Evolutionary conservation across 2,113 vertebrate genomes (phyloP), one percentile per base, ranked within the genome.

Genomic region (Sula dactylatra): DNA sequence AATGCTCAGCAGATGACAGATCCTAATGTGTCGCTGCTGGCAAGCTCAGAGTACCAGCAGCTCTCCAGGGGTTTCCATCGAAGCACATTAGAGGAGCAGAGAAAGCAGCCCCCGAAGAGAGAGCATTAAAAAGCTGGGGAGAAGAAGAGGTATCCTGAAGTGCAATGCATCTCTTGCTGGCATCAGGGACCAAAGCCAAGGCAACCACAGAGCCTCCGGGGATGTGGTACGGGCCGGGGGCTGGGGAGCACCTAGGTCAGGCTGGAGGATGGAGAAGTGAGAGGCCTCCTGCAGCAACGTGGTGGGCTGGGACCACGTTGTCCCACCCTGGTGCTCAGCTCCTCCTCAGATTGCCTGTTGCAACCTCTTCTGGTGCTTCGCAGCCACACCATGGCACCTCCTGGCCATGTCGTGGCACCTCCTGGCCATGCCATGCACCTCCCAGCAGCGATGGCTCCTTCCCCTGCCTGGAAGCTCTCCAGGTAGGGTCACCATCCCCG

Each of bases 401-500:
- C 16, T 3, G 3, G 18, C 1, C 40, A 20, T 10, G 8, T 2
- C 21, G 2, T 4, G 17, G 10, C 21, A 36, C 3, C 31, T 69
- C 29, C 50, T 12, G 26, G 42, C 31, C 34, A 36, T 22, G 6
- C 32, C 26, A 55, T 1, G 44, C 17, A 79, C 49, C 17, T 82
- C 15, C 50, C 3, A 4, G 58, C 16, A 1, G 21, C 3, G 47
- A 52, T 4, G 27, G 38, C 52, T 78, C 98, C 99, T 98, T 98
- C 98, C 98, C 99, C 98, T 78, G 98, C 98, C 97, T 99, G 99
- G 97, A 99, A 99, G 95, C 98, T 99, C 98, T 99, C 99, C 93
- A 98, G 93, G 99, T 98, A 94, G 99, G 98, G 98, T 98, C 98
- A 99, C 99, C 98, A 99, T 98, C 98, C 99, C 98, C 98, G 92